Base-by-base conservation (phyloP, 2,888 invertebrate species). In the Crioceris asparagi region DNA sequence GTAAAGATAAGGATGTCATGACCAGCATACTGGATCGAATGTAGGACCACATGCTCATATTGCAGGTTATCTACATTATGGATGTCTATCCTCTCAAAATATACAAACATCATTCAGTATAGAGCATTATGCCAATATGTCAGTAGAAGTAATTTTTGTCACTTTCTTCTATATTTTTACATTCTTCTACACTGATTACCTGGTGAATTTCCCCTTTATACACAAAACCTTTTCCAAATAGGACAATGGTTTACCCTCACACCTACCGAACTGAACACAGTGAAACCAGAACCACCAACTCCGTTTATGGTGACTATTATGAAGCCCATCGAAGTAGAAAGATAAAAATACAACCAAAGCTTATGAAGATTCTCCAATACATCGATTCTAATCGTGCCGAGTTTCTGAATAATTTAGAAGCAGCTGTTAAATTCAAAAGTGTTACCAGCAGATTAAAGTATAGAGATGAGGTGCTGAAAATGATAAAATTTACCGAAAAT, bases 211-310 rank as follows among this genome's bases (percentile, higher is more conserved):
- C 43, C 61, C 61, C 4, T 59, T 51, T 40, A 31, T 61, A 17
- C 60, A 61, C 39, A 59, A 61, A 46, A 17, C 43, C 6, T 43
- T 41, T 23, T 39, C 38, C 7, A 31, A 36, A 17, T 44, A 39
- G 3, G 6, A 46, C 38, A 37, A 62, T 63, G 61, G 61, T 61
- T n/a, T 62, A 54, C 43, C 62, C 65, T 0, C 63, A 64, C 41
- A 53, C 55, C 1, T 65, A 61, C 39, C 48, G 65, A 18, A 63
- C 57, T 3, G 61, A 64, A 44, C 62, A 64, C 35, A 65, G 58
- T 39, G 62, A 63, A 57, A 64, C 65, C 3, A 54, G 43, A 42
- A 65, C 65, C 0, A 59, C 64, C 3, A 64, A 56, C 39, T 47
- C 54, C 2, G 48, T 48, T 10, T 65, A 65, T 37, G 65, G 65